These are phyloP conservation scores for Tamias sibiricus DNA, from an alignment of 2,113 vertebrate species.

Conservation along the genomic window DNA sequence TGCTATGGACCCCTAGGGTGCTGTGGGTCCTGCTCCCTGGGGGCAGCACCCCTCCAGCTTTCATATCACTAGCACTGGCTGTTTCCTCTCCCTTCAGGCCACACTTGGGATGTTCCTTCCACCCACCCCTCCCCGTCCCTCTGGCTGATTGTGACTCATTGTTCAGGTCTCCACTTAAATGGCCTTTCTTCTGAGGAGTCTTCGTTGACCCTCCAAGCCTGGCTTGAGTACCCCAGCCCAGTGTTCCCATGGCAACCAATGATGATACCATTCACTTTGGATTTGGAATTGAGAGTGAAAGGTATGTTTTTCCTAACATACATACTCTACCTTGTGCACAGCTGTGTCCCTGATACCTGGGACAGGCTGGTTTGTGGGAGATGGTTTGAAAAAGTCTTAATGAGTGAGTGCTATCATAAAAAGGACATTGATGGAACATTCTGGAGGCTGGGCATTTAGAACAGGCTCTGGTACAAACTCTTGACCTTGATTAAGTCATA, in stretches of 20 bases:
- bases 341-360: neutral
- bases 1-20: neutral
- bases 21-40: rapidly evolving
- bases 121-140: too few relatives aligned
- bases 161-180: neutral
- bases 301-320: neutral
- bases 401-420: neutral
- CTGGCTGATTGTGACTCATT: neutral
- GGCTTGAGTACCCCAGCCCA: neutral
- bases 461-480: neutral
- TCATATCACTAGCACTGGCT: neutral
- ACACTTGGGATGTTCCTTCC: neutral
- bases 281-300: neutral
- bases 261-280: neutral
- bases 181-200: slow-evolving; percentile 33
- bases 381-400: neutral
- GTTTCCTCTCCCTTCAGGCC: neutral
- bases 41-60: neutral
- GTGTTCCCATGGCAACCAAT: slow-evolving; percentile 29
- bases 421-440: neutral
- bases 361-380: neutral
- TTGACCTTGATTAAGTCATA: neutral
- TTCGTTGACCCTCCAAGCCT: neutral
- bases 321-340: neutral
- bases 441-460: neutral